Evolutionary conservation across 2,888 invertebrate species (phyloP).

Genomic region (Aphidius colemani): DNA sequence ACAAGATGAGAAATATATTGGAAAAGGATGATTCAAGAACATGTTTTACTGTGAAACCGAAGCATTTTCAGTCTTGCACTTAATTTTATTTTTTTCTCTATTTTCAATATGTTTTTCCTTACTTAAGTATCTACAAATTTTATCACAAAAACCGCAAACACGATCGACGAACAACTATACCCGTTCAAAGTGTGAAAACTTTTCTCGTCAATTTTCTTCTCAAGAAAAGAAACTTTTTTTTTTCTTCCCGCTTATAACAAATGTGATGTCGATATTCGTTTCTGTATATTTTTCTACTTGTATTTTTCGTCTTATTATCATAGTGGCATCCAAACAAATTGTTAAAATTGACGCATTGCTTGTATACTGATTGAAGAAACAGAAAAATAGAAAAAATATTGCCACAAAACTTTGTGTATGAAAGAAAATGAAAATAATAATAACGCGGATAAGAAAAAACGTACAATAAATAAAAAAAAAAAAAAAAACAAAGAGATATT

Average conservation of each 20-base stretch:
- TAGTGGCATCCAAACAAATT: not conserved
- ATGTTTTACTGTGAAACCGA: too few relatives aligned
- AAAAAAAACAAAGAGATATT: not conserved
- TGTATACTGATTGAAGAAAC: not conserved
- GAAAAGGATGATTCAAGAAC: too few relatives aligned
- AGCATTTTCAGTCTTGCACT: not conserved
- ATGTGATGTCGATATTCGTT: too few relatives aligned
- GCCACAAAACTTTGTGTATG: not conserved
- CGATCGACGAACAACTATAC: constrained; percentile 10
- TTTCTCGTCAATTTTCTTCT: not conserved
- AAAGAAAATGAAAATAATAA: too few relatives aligned
- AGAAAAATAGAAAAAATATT: not conserved
- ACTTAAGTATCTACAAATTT: constrained; percentile 7
- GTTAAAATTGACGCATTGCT: not conserved
- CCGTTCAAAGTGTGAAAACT: not conserved
- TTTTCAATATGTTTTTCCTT: not conserved
- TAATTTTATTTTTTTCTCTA: not conserved
- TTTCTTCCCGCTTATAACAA: too few relatives aligned
- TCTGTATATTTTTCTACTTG: not conserved
- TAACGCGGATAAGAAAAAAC: too few relatives aligned
- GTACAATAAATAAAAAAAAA: not conserved
- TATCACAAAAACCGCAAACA: constrained; percentile 20
- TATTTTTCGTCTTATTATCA: not conserved
- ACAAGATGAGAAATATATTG: too few relatives aligned
- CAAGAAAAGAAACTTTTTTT: not conserved